Percentiles rank a stretch among this genome's conserved stretches.
phyloP scores from a whole-genome alignment of 1,140 invertebrate genomes.

The Nomia melanderi region DNA sequence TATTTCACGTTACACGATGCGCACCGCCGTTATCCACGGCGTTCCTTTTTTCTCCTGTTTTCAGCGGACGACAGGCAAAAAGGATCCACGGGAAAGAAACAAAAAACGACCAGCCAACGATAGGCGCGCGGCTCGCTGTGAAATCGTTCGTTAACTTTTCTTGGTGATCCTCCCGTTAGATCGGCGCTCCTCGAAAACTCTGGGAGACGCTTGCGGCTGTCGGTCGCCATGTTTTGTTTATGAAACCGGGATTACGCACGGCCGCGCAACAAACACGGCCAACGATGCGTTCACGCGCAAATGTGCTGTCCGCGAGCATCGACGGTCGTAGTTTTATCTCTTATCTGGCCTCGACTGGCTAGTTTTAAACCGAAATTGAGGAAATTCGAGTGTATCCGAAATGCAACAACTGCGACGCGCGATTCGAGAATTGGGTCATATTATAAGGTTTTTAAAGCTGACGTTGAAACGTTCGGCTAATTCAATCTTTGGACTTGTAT shows the following conservation, averaged over 20 bases:
- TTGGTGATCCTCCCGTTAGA: background rate
- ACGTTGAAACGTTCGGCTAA: too few relatives aligned
- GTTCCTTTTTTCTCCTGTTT: constrained; percentile 2
- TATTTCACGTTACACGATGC: constrained; percentile 14
- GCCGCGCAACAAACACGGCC: background rate
- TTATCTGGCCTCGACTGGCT: background rate
- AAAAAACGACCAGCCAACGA: constrained; percentile 4
- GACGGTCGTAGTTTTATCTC: background rate
- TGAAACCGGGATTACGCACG: background rate
- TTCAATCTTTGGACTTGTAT: too few relatives aligned
- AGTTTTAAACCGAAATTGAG: background rate
- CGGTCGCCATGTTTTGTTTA: background rate
- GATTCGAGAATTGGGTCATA: background rate
- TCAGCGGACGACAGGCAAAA: background rate
- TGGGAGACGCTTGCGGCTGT: background rate
- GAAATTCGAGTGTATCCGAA: background rate
- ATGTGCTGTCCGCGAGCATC: background rate
- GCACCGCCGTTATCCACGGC: background rate
- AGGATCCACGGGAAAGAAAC: constrained; percentile 1
- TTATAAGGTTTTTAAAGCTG: background rate
- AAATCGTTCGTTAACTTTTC: constrained; percentile 58
- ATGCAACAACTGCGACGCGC: background rate
- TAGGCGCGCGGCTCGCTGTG: constrained; percentile 18
- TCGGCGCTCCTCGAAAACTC: constrained; percentile 10
- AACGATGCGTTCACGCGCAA: background rate